Conservation (phyloP, 1,140 invertebrate genomes). For the Drosophila rufa region DNA sequence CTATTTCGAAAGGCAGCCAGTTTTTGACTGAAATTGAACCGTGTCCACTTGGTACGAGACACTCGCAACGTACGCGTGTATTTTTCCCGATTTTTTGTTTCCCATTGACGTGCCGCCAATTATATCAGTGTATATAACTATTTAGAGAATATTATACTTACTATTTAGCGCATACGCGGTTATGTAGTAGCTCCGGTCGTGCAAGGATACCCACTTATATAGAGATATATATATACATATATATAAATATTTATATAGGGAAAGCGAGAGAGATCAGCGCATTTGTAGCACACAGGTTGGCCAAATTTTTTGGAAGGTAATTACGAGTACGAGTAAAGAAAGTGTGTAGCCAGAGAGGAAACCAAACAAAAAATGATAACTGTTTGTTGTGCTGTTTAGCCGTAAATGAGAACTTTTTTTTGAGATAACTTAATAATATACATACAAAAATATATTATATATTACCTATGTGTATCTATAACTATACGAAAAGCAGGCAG, state of each 20-base stretch:
- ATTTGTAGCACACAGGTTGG: constrained; percentile 67
- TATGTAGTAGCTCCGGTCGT: constrained; percentile 38
- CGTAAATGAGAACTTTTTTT: constrained; percentile 64
- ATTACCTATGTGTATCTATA: constrained; percentile 47
- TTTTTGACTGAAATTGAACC: constrained; percentile 58
- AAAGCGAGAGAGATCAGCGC: constrained; percentile 41
- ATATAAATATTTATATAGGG: constrained; percentile 44
- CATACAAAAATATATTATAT: constrained; percentile 37
- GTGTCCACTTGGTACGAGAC: not conserved
- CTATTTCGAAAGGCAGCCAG: constrained; percentile 9
- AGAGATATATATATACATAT: constrained; percentile 27
- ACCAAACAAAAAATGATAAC: constrained; percentile 25
- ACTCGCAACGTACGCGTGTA: not conserved
- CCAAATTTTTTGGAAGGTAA: constrained; percentile 60
- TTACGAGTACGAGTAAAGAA: constrained; percentile 3
- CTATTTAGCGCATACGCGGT: constrained; percentile 44
- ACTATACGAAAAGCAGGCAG: constrained; percentile 29
- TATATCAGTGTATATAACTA: constrained; percentile 65
- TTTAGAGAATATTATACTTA: constrained; percentile 35
- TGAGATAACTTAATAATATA: constrained; percentile 52
- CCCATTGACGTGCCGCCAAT: constrained; percentile 42
- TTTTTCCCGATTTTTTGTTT: constrained; percentile 13
- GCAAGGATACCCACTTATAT: constrained; percentile 36
- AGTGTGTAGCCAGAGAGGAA: constrained; percentile 4
- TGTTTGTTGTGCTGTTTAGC: constrained; percentile 68